phyloP scores from a whole-genome alignment of 1,140 invertebrate species.

The Amyelois transitella region DNA sequence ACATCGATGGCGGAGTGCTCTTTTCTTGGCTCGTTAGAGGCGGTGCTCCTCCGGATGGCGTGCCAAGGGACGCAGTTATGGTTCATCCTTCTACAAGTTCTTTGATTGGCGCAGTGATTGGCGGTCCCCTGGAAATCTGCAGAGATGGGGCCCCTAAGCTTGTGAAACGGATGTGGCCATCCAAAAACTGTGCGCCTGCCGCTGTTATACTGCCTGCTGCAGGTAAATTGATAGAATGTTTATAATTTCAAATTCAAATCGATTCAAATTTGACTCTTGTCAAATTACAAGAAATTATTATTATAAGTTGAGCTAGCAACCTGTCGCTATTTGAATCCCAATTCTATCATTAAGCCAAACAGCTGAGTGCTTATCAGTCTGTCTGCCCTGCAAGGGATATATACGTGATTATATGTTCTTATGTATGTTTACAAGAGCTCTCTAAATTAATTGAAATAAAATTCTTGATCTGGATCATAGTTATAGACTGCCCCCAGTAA shows the following conservation, averaged over 20 bases:
- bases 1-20: constrained; percentile 38
- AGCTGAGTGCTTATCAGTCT: no score
- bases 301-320: neutral
- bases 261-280: no score
- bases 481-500: no score
- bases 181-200: constrained; percentile 51
- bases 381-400: no score
- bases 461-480: no score
- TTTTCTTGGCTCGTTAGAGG: constrained; percentile 54
- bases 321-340: no score
- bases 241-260: neutral
- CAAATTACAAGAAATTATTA: neutral
- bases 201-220: constrained; percentile 56
- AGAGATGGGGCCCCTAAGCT: constrained; percentile 48
- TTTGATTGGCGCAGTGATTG: constrained; percentile 54
- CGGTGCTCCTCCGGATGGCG: constrained; percentile 37
- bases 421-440: constrained; percentile 2
- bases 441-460: no score
- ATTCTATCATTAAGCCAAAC: no score
- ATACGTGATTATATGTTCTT: no score
- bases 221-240: constrained; percentile 32
- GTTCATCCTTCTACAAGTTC: constrained; percentile 51
- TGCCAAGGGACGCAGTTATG: constrained; percentile 47
- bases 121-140: constrained; percentile 42
- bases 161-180: constrained; percentile 63